Evolutionary conservation across 1,140 invertebrate species (phyloP), one percentile per base, ranked within the genome.

Genomic region (Papilio polytes): DNA sequence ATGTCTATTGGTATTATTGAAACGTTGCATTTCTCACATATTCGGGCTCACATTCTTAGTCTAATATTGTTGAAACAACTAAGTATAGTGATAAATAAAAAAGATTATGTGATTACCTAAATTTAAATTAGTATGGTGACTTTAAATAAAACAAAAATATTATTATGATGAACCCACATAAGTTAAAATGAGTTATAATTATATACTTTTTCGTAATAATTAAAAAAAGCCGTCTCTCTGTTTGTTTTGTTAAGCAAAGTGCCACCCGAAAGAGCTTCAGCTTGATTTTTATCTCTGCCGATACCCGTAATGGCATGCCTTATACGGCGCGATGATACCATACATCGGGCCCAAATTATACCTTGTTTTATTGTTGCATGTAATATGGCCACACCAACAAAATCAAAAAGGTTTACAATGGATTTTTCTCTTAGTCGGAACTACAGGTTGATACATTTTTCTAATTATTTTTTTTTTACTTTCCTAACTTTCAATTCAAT

Each of bases 271-370:
- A 59, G 76, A 78, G 76, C 76, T 20, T 63, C 53, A 53, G 36
- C 31, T 78, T 78, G 88, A 90, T 89, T 82, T 82, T 90, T 86
- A 89, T 90, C 87, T 59, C 83, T 77, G 80, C 78, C 82, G 84
- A 88, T 87, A 81, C 82, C 80, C 81, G 88, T 92, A 89, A 90
- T 89, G 86, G 85, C 74, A 78, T 70, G 44, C 89, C 88, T 86
- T 90, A 87, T 91, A 88, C 78, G 88, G 81, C 81, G 80, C 80
- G 83, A 87, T 87, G 85, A 66, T 86, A 85, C 70, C 77, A 51
- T 78, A 56, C 56, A 6, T 56, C 76, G 31, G 73, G 59, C 46
- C 84, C 81, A 86, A 88, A 86, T 87, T 87, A 87, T 79, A 85
- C 74, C 51, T 80, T 74, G 70, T 82, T 85, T 87, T 85, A 88